Base-by-base conservation (phyloP, 2,797 vertebrate genomes). In the Arnoldichthys spilopterus region DNA sequence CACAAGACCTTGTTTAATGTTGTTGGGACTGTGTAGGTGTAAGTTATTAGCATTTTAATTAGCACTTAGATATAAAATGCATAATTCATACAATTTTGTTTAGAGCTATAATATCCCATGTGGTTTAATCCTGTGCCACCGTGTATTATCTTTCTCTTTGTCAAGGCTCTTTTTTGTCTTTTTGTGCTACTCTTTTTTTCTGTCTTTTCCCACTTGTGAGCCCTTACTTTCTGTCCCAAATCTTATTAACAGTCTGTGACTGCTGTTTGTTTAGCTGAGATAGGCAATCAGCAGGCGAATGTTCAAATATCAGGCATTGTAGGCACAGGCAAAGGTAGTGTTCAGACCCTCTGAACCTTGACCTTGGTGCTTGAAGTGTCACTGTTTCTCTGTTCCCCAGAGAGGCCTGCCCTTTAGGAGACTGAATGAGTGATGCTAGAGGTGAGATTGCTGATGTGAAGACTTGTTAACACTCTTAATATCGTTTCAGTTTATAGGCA, bases 391-490 rank as follows among this genome's bases (percentile, higher is more conserved):
- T 43, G 34, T 68, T 28, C 28, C 66, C 70, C 78, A 74, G 37
- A 71, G 34, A 63, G 24, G 40, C 26, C n/a, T 49, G 73, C 45
- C 70, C 74, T 74, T 54, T 15, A 72, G 28, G 49, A 72, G 64
- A 77, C 75, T 81, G 68, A 15, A 63, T 34, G 73, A 34, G 26
- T 56, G 22, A 69, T 47, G 12, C 20, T 58, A 51, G 70, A 68
- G 43, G 67, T 40, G 76, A 64, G 43, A 40, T 72, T 76, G 78
- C 72, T 76, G 76, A 79, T 82, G 51, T 69, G 73, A 79, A 82
- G 76, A 80, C 62, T n/a, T 78, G 77, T 79, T 80, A 80, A 79
- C 74, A 77, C 47, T 75, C 56, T 82, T 83, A 30, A 81, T 84
- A 82, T 85, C 80, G 63, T 85, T 47, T 82, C n/a, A 49, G 53